Base-by-base conservation (phyloP, 2,888 invertebrate species). In the Nomada lathburiana region DNA sequence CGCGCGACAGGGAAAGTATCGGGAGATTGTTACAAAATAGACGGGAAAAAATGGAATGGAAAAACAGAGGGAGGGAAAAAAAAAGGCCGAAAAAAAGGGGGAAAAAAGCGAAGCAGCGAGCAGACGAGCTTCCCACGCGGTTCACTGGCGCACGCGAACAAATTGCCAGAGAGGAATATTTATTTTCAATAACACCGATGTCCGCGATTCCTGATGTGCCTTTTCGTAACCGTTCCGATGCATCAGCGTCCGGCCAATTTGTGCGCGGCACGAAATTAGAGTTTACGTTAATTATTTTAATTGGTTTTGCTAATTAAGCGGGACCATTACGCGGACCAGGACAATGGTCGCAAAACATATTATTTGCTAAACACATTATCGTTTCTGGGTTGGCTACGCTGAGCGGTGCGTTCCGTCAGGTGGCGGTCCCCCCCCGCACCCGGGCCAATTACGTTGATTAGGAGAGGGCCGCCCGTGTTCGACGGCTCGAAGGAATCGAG, bases 261-360 rank as follows among this genome's bases (percentile, higher is more conserved):
- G 77, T 76, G 72, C 73, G 67, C 80, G 71, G 52, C 76, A 53
- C 71, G 80, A 78, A 86, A 86, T 86, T 84, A 84, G 78, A 84
- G 84, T 78, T 84, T 80, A 74, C 78, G 86, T 84, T 84, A 86
- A 86, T 86, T 83, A 86, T 86, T 86, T 86, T 86, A 86, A 84
- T 86, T 86, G 86, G 84, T 86, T 86, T 84, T 84, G 80, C 86
- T 84, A 86, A 86, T 86, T 84, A 86, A 78, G 86, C 86, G 71
- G 80, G 73, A 77, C 80, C 80, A 86, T 84, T 82, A 84, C 60
- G 83, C 62, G 57, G 82, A 50, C 57, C 60, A 76, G 75, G 74
- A 72, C 86, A 72, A 70, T 70, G 85, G 77, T 86, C 80, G 71
- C 86, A 76, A 84, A 82, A 86, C 84, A 68, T 82, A 84, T 84